Evolutionary conservation across 2,797 vertebrate species (phyloP), one percentile per base, ranked within the genome.

Genomic region (Acropternis orthonyx): DNA sequence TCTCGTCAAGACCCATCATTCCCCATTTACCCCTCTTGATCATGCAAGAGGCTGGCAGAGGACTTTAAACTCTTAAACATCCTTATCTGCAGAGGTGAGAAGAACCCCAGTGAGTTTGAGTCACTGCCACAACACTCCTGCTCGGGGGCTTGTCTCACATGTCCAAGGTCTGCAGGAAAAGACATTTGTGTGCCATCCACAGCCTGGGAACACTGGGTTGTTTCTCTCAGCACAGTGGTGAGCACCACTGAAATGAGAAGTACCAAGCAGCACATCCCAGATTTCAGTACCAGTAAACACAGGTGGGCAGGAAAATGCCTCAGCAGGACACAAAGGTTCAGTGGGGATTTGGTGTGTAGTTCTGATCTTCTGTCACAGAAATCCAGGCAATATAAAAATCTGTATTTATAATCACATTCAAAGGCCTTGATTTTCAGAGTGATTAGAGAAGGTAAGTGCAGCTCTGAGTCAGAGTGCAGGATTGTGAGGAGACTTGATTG

Each of bases 141-240:
- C 8, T 8, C 2, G 4, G 72, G 63, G 14, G 10, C 19, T 83
- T 43, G 17, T 59, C 20, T 51, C 21, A 1, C 0, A 0, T 13
- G 41, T 17, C 75, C 0, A 0, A 46, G 59, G 39, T 6, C 18
- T 36, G 7, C 56, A 48, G 46, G 44, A 51, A 3, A 34, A 48
- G 46, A 3, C 4, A 1, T 30, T 41, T 55, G 19, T 34, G 62
- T 78, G 75, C 30, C 58, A 4, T 10, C 7, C 15, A 5, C 18
- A 43, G 39, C n/a, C 56, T 34, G 52, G 66, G 55, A 48, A 2
- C 32, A 2, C 37, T 4, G 28, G 10, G 2, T 9, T 36, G 4
- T n/a, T 56, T 52, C 54, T 28, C 52, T 52, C 39, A 61, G 59
- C 73, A 34, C 17, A 6, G 58, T 16, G n/a, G 8, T 26, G 59